These are phyloP conservation scores for Capra hircus DNA, from an alignment of 2,113 vertebrate genomes.

Conservation along the genomic window DNA sequence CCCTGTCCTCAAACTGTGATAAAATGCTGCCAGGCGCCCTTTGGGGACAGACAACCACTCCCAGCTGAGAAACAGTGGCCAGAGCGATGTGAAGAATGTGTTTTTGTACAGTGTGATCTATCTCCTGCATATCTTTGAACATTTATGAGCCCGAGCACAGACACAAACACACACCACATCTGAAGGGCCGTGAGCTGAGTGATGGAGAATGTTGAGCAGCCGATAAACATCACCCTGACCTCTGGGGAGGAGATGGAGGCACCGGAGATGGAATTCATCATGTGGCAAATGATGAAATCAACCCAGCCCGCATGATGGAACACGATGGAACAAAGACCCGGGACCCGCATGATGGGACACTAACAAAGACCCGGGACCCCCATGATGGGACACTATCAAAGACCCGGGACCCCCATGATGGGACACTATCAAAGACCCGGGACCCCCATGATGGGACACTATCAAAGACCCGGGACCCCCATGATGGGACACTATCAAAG, in stretches of 20 bases:
- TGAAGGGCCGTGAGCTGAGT: not conserved
- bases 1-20: not conserved
- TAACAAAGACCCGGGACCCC: not conserved
- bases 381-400: too few species aligned
- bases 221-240: not conserved
- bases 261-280: not conserved
- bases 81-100: not conserved
- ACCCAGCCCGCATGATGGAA: too few species aligned
- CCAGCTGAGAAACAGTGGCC: not conserved
- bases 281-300: not conserved
- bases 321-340: too few species aligned
- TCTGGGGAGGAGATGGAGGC: not conserved
- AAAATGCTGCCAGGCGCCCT: not conserved
- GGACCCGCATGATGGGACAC: not conserved
- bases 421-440: too few species aligned
- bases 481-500: accelerated
- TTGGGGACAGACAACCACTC: not conserved
- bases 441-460: not conserved
- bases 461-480: too few species aligned
- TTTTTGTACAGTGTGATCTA: not conserved
- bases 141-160: not conserved
- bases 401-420: not conserved
- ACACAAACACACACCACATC: not conserved
- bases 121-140: not conserved
- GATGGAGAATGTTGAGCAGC: not conserved